Base-by-base conservation (phyloP, 2,113 vertebrate genomes). In the Albula glossodonta region DNA sequence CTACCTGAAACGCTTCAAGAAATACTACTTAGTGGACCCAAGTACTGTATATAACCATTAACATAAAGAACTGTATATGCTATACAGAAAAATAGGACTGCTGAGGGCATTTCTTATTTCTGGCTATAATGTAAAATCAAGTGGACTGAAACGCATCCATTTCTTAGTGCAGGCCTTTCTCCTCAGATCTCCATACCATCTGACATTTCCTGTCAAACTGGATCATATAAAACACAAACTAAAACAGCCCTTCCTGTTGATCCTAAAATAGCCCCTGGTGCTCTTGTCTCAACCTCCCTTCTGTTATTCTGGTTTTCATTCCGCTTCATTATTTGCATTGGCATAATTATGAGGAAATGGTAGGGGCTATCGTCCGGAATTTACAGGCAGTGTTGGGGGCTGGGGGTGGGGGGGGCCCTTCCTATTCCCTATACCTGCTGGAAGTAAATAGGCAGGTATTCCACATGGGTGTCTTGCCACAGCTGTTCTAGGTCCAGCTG, bases 391-490 rank as follows among this genome's bases (percentile, higher is more conserved):
- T 41, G 50, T 22, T n/a, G 13, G 11, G 50, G 12, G 77, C 11
- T 52, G 49, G 31, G 83, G 51, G 6, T 77, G 4, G n/a, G n/a
- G n/a, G 31, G 31, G 31, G 31, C 31, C 31, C 31, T 41, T 41
- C 31, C 31, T 41, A 41, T 41, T 52, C 41, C n/a, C 8, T 94
- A 91, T 97, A 98, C 96, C 96, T 99, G 93, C 83, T 93, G 95
- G 52, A 96, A 93, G 86, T 91, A 93, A 80, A 98, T 96, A 0
- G 95, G 96, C 90, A 97, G 93, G 89, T 96, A 99, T 85, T 97
- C 97, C 88, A 95, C 96, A 91, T 92, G 97, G 66, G 97, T 90
- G 89, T 98, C 97, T 51, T 97, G 94, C 94, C 97, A 96, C 87
- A 97, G 90, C 86, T 97, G 97, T 86, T 96, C 96, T 52, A 97